Base-by-base conservation (phyloP, 1,140 invertebrate genomes). In the Drosophila virilis region DNA sequence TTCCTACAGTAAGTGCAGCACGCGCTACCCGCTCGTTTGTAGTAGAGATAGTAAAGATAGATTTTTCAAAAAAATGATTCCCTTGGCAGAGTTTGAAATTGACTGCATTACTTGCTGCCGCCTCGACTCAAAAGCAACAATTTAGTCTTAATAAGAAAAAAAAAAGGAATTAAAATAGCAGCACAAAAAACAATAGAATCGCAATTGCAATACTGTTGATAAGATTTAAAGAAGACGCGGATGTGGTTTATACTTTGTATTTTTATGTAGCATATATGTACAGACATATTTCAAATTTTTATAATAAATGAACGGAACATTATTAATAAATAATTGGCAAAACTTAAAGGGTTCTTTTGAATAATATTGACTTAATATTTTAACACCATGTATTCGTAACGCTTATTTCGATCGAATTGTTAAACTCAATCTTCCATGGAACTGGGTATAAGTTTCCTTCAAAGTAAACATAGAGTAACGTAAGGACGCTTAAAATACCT, bases 301-400 rank as follows among this genome's bases (percentile, higher is more conserved):
- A 77, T 77, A 57, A 55, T 68, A 69, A 65, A 77, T 73, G 73
- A 73, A 80, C 42, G 33, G 55, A 67, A 77, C 22, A 64, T 46
- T 59, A 79, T 78, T 78, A 83, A 83, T 83, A 83, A 78, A 83
- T 83, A 74, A 71, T 48, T 74, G 74, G 74, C 51, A 54, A 57
- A 81, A 38, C 22, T 46, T 40, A 50, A 37, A 61, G 50, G 38
- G 9, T 32, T 58, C 8, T 52, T 6, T 42, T 38, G 15, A 45
- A 35, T 40, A 37, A 28, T 7, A 32, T 37, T 37, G 17, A 50
- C 32, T 32, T 12, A 32, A 43, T 7, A 40, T 42, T 52, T 37
- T 10, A 13, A 32, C 15, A 32, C 8, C 15, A 17, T n/a, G 22
- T 32, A 62, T 33, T 62, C 22, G 28, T 32, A n/a, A 42, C 12